Evolutionary conservation across 1,140 invertebrate genomes (phyloP).

Genomic region (Drosophila leontia): DNA sequence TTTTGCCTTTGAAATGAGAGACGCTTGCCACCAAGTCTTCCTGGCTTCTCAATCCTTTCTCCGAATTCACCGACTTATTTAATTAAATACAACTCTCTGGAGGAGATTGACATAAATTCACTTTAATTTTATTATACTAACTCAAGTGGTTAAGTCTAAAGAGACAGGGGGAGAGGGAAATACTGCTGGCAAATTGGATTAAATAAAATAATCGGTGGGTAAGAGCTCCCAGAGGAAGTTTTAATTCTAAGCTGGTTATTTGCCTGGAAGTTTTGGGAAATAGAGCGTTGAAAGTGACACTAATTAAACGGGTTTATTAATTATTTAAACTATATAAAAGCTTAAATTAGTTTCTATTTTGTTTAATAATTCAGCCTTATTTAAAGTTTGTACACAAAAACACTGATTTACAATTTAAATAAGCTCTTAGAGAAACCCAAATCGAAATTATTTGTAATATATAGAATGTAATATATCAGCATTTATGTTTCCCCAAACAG

Average conservation of each 20-base stretch:
- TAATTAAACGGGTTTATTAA: background rate
- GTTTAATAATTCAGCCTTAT: background rate
- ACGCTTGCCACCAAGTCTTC: slow-evolving; percentile 12
- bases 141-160: slow-evolving; percentile 11
- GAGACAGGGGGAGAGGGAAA: background rate
- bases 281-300: background rate
- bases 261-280: background rate
- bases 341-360: background rate
- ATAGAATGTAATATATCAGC: background rate
- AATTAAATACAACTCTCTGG: slow-evolving; percentile 4
- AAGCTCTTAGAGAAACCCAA: background rate
- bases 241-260: slow-evolving; percentile 2
- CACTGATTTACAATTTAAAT: background rate
- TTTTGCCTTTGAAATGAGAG: slow-evolving; percentile 34
- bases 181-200: slow-evolving; percentile 26
- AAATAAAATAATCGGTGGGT: slow-evolving; percentile 6
- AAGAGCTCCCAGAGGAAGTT: slow-evolving; percentile 3
- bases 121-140: slow-evolving; percentile 52
- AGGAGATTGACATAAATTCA: slow-evolving; percentile 39
- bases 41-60: slow-evolving; percentile 24
- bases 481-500: background rate
- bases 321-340: background rate
- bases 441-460: background rate
- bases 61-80: slow-evolving; percentile 8
- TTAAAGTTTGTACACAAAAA: background rate